Evolutionary conservation across 1,140 invertebrate species (phyloP).

Genomic region (Drosophila asahinai): DNA sequence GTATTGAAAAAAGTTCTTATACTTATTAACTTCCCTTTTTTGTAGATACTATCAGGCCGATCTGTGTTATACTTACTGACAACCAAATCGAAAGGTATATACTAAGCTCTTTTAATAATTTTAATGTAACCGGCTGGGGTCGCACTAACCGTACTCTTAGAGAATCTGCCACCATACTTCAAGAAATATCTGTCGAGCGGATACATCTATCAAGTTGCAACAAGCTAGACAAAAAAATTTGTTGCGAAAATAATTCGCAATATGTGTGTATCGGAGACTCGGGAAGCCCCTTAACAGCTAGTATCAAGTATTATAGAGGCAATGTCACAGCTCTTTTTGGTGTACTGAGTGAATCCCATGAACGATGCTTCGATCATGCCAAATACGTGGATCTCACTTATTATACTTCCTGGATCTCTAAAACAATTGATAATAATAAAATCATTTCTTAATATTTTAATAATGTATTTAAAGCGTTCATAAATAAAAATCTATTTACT

Average conservation of each 20-base stretch:
- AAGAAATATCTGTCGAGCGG: not conserved
- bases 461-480: too few relatives aligned
- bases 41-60: not conserved
- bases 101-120: not conserved
- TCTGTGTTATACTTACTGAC: not conserved
- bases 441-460: too few relatives aligned
- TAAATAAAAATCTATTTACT: too few relatives aligned
- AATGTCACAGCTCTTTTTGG: not conserved
- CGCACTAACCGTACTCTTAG: too few relatives aligned
- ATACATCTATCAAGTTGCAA: not conserved
- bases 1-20: not conserved
- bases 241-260: not conserved
- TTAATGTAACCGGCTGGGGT: constrained; percentile 1
- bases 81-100: not conserved
- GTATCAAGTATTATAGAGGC: too few relatives aligned
- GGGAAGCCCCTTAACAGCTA: not conserved
- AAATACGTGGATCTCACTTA: not conserved
- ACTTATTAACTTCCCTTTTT: not conserved
- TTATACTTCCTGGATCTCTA: not conserved
- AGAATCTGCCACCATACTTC: not conserved
- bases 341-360: not conserved
- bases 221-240: not conserved
- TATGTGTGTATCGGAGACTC: not conserved
- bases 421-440: too few relatives aligned
- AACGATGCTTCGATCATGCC: not conserved